phyloP scores from a whole-genome alignment of 2,888 invertebrate species.

The Eilema sororculum region DNA sequence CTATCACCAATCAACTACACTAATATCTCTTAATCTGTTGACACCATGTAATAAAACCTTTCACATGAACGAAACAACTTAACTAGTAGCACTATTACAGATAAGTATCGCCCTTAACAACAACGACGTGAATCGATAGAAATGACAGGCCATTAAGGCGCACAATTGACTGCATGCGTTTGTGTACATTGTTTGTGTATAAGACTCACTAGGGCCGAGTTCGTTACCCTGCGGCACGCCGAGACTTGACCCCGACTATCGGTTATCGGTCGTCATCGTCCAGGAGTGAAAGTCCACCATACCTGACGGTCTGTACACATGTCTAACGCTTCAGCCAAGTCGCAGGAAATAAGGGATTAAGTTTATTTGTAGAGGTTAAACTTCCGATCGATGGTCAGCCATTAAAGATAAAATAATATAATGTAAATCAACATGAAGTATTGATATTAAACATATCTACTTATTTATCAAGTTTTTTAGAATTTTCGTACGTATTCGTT shows the following conservation, averaged over 20 bases:
- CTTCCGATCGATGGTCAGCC: slow-evolving; percentile 25
- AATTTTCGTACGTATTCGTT: neutral
- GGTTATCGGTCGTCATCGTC: slow-evolving; percentile 70
- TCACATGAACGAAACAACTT: slow-evolving; percentile 36
- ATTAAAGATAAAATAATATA: slow-evolving; percentile 15
- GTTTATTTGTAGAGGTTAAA: slow-evolving; percentile 27
- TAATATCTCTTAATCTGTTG: neutral
- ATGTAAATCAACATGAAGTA: too few species aligned
- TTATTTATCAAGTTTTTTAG: neutral
- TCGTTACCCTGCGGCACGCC: slow-evolving; percentile 70
- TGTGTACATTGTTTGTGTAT: slow-evolving; percentile 42
- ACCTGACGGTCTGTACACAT: slow-evolving; percentile 50
- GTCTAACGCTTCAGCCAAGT: slow-evolving; percentile 24
- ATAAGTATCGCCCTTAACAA: slow-evolving; percentile 51
- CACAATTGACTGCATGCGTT: slow-evolving; percentile 57
- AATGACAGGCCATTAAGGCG: slow-evolving; percentile 58
- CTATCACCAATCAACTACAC: neutral
- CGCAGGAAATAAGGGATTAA: slow-evolving; percentile 46
- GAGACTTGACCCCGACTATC: slow-evolving; percentile 64
- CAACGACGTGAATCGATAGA: slow-evolving; percentile 55
- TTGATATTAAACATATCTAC: neutral
- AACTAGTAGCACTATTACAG: slow-evolving; percentile 47
- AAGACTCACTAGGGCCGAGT: slow-evolving; percentile 62
- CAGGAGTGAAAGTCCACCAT: slow-evolving; percentile 63
- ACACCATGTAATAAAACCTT: slow-evolving; percentile 31